Evolutionary conservation across 2,113 vertebrate genomes (phyloP).

Genomic region (Mormyrus lacerda): DNA sequence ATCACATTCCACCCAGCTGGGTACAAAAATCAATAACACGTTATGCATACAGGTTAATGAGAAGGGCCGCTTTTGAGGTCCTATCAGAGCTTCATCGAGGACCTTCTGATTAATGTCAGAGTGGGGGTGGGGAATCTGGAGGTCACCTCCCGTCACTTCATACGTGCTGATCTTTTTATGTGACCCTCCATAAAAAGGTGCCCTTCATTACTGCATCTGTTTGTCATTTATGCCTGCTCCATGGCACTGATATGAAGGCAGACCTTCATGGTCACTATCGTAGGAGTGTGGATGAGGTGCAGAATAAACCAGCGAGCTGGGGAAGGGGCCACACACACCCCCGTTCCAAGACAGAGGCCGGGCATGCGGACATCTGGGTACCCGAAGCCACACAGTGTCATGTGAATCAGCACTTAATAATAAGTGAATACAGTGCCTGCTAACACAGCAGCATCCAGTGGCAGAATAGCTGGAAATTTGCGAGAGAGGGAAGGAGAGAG

Average conservation of each 20-base stretch:
- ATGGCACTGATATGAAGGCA: not conserved
- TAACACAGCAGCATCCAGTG: not conserved
- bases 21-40: conserved; percentile 54
- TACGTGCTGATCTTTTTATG: not conserved
- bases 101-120: not conserved
- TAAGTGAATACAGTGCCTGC: not conserved
- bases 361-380: not conserved
- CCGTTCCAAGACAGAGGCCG: not conserved
- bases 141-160: not conserved
- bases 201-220: not conserved
- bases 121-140: not conserved
- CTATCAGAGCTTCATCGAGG: conserved; percentile 12
- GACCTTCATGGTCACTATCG: not conserved
- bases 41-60: conserved; percentile 48
- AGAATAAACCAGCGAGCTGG: not conserved
- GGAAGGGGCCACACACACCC: not conserved
- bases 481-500: conserved; percentile 22
- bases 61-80: conserved; percentile 42
- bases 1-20: conserved; percentile 41
- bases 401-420: conserved; percentile 1
- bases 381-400: not conserved
- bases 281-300: not conserved
- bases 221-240: not conserved
- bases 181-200: not conserved
- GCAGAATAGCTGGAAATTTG: not conserved